Evolutionary conservation across 2,888 invertebrate genomes (phyloP).

Genomic region (Cylindroiulus punctatus): DNA sequence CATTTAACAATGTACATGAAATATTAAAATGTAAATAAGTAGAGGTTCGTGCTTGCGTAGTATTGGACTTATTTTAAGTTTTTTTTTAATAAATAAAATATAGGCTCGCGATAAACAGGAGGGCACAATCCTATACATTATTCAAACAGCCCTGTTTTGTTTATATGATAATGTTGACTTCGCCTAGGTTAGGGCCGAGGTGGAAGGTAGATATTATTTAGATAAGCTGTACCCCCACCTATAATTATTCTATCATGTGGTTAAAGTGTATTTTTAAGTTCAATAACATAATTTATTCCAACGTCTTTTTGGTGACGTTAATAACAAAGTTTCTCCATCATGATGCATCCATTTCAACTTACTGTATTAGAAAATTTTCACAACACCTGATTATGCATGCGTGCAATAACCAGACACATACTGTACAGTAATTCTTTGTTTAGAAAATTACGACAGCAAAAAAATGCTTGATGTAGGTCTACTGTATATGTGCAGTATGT

Average conservation of each 20-base stretch:
- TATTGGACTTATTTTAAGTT: not conserved
- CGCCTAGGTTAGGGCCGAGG: slow-evolving; percentile 33
- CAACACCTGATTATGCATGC: no score
- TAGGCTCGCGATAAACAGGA: not conserved
- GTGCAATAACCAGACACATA: no score
- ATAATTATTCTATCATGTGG: not conserved
- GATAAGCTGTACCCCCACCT: not conserved
- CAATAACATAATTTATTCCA: no score
- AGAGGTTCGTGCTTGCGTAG: not conserved
- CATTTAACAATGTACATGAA: slow-evolving; percentile 32
- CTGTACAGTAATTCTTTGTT: no score
- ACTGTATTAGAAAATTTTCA: no score
- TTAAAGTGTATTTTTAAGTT: not conserved
- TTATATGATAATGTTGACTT: slow-evolving; percentile 35
- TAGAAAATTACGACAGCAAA: no score
- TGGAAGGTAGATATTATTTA: not conserved
- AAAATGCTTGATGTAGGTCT: no score
- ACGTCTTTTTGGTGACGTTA: no score
- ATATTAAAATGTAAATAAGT: slow-evolving; percentile 12
- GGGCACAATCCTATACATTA: slow-evolving; percentile 29
- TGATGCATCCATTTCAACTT: no score
- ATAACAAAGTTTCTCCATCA: no score
- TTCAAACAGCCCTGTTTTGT: not conserved
- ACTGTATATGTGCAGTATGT: no score
- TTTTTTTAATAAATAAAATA: not conserved